Conservation (phyloP, 2,797 vertebrate genomes). For the Bradypodion ventrale region DNA sequence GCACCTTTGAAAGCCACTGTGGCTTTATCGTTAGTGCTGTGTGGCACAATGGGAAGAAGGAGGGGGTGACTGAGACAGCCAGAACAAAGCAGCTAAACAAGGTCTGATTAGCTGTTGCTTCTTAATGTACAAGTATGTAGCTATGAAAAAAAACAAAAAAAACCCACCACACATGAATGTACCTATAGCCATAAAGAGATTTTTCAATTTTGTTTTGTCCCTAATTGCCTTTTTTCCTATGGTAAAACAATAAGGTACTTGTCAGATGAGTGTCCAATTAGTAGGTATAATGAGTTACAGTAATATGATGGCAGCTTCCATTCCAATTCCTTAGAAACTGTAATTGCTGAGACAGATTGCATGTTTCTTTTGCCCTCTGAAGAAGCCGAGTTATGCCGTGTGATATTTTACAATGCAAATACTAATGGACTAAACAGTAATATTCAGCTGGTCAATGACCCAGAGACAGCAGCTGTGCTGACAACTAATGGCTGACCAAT, state of each 20-base stretch:
- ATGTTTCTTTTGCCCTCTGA: conserved; percentile 16
- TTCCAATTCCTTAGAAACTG: conserved; percentile 66
- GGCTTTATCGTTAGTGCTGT: background rate
- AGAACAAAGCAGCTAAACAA: conserved; percentile 57
- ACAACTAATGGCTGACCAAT: conserved; percentile 57
- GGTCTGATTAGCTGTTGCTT: conserved; percentile 63
- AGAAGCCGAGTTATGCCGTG: conserved; percentile 65
- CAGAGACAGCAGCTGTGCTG: conserved; percentile 56
- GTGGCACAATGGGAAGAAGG: background rate
- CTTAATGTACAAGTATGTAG: conserved; percentile 48
- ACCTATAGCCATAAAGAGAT: conserved; percentile 59
- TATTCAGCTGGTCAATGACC: conserved; percentile 56
- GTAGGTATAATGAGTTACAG: conserved; percentile 60
- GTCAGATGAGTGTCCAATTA: conserved; percentile 64
- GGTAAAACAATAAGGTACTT: conserved; percentile 68
- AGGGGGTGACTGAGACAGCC: conserved; percentile 46
- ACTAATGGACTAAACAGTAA: conserved; percentile 65
- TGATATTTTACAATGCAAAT: conserved; percentile 65
- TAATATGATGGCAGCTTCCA: conserved; percentile 52
- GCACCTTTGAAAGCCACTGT: conserved; percentile 26
- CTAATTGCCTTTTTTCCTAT: conserved; percentile 63
- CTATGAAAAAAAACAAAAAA: background rate
- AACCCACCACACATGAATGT: background rate
- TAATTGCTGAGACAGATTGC: conserved; percentile 62
- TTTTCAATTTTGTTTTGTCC: conserved; percentile 65